phyloP scores from a whole-genome alignment of 2,797 vertebrate genomes.

The Streptopelia turtur region DNA sequence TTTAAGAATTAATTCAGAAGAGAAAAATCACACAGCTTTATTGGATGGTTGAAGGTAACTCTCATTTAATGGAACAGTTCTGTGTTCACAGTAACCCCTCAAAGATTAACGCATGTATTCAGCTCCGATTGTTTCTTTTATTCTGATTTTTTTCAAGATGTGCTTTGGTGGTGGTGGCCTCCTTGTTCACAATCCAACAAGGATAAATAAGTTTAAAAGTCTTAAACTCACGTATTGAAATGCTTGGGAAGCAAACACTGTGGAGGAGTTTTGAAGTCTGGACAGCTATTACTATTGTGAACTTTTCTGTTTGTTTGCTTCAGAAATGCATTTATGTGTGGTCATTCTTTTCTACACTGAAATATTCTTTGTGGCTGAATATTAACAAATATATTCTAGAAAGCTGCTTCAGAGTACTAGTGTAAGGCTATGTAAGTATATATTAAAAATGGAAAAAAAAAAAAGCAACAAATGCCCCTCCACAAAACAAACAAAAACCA shows the following conservation, averaged over 20 bases:
- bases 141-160: background rate
- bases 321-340: background rate
- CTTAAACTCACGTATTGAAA: background rate
- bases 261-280: background rate
- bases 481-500: too few species aligned
- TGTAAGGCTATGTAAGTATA: background rate
- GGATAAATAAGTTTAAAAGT: background rate
- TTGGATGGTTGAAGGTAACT: background rate
- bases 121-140: background rate
- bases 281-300: background rate
- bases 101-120: background rate
- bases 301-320: background rate
- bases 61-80: background rate
- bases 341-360: background rate
- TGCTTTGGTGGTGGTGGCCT: background rate
- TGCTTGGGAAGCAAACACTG: background rate
- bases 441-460: background rate
- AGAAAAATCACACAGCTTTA: background rate
- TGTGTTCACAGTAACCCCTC: background rate
- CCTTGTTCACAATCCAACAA: background rate
- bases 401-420: background rate
- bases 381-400: background rate
- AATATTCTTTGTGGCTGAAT: background rate
- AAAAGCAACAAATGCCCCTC: too few species aligned
- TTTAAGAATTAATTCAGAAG: background rate